phyloP scores from a whole-genome alignment of 2,113 vertebrate genomes.

The Passer domesticus region DNA sequence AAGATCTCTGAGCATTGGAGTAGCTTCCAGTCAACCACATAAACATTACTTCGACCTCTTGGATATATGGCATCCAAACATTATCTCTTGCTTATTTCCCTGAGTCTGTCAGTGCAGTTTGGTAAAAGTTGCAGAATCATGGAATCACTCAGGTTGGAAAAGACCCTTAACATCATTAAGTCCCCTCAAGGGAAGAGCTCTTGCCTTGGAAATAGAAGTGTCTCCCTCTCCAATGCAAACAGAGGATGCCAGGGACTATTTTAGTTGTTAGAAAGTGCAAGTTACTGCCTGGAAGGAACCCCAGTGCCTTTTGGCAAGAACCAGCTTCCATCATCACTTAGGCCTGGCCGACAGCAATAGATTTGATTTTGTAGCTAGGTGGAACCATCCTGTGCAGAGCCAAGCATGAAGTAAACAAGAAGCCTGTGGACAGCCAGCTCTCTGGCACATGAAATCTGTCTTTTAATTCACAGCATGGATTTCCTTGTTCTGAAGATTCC shows the following conservation, averaged over 20 bases:
- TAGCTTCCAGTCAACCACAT: not conserved
- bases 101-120: not conserved
- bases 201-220: not conserved
- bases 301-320: not conserved
- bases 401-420: not conserved
- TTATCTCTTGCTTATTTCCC: not conserved
- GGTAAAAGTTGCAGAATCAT: not conserved
- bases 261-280: not conserved
- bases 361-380: not conserved
- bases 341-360: not conserved
- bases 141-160: not conserved
- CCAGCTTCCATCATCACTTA: not conserved
- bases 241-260: not conserved
- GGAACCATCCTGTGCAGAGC: not conserved
- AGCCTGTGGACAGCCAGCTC: not conserved
- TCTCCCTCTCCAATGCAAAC: fast-evolving
- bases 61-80: not conserved
- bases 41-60: not conserved
- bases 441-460: not conserved
- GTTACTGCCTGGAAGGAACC: not conserved
- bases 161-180: not conserved
- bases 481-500: not conserved
- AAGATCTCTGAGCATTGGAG: not conserved
- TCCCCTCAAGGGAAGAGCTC: not conserved
- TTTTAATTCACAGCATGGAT: not conserved